A percentile compares a stretch with the other conserved stretches of the same genome.
phyloP scores from a whole-genome alignment of 2,797 vertebrate genomes.

The Enteromius thamalakanensis region DNA sequence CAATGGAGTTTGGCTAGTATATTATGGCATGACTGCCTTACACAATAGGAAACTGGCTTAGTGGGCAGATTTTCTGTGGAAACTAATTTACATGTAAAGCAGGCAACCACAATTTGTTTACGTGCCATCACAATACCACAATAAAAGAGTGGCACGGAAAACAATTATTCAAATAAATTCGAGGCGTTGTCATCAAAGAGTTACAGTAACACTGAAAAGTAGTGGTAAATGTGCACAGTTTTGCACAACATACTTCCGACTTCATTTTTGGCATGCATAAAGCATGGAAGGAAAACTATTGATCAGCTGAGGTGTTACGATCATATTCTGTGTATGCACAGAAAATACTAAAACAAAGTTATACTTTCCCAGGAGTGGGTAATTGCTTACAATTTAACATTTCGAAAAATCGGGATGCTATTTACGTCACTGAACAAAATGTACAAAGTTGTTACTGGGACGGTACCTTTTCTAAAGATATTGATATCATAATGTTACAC shows the following conservation, averaged over 20 bases:
- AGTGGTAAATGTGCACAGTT: not conserved
- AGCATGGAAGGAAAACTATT: not conserved
- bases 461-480: not conserved
- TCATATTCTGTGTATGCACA: not conserved
- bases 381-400: not conserved
- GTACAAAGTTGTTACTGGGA: not conserved
- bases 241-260: not conserved
- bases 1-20: not conserved
- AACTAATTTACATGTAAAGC: constrained; percentile 7
- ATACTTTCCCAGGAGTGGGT: too few species aligned
- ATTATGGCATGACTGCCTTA: not conserved
- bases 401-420: not conserved
- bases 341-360: not conserved
- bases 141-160: not conserved
- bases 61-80: not conserved
- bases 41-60: not conserved
- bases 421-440: not conserved
- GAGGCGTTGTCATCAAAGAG: not conserved
- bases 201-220: not conserved
- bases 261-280: not conserved
- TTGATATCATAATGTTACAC: not conserved
- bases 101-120: constrained; percentile 5
- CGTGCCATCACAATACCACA: not conserved
- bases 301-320: not conserved
- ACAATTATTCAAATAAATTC: not conserved